These are phyloP conservation scores for Drosophila neonasuta DNA, from an alignment of 2,888 invertebrate genomes.

Conservation along the genomic window DNA sequence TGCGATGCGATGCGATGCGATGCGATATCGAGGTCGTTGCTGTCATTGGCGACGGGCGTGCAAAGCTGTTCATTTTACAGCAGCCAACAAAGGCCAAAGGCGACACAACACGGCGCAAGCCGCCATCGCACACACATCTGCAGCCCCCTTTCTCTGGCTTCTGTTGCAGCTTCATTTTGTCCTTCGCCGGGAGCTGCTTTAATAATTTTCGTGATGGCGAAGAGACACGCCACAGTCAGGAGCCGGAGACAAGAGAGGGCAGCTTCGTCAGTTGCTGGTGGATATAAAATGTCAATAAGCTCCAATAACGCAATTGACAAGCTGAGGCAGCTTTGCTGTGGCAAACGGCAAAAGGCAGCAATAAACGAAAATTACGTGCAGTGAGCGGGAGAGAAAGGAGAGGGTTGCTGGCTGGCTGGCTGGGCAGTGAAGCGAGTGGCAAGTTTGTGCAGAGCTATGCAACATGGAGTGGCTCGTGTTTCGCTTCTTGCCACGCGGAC, in stretches of 20 bases:
- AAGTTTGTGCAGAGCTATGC: slow-evolving; percentile 59
- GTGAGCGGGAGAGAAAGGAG: neutral
- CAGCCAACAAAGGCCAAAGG: slow-evolving; percentile 62
- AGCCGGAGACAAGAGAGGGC: neutral
- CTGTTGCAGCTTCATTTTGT: slow-evolving; percentile 22
- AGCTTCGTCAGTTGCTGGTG: slow-evolving; percentile 28
- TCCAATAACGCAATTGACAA: slow-evolving; percentile 76
- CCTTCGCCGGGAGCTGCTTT: slow-evolving; percentile 52
- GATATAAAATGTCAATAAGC: slow-evolving; percentile 78
- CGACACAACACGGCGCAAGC: slow-evolving; percentile 40
- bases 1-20: no score
- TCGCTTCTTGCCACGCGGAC: slow-evolving; percentile 3
- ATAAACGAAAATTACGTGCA: slow-evolving; percentile 35
- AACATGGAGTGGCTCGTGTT: slow-evolving; percentile 19
- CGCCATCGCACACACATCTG: neutral
- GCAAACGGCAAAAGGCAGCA: slow-evolving; percentile 30
- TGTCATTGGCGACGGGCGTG: slow-evolving; percentile 45
- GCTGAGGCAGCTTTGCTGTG: slow-evolving; percentile 56
- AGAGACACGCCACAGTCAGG: neutral
- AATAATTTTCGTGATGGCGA: slow-evolving; percentile 52
- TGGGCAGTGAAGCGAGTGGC: slow-evolving; percentile 53
- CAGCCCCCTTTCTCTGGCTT: neutral
- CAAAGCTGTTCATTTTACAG: slow-evolving; percentile 65
- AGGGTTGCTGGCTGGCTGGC: slow-evolving; percentile 44
- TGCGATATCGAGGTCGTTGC: slow-evolving; percentile 15